Evolutionary conservation across 2,888 invertebrate species (phyloP).

Genomic region (Scaptomyza parva): DNA sequence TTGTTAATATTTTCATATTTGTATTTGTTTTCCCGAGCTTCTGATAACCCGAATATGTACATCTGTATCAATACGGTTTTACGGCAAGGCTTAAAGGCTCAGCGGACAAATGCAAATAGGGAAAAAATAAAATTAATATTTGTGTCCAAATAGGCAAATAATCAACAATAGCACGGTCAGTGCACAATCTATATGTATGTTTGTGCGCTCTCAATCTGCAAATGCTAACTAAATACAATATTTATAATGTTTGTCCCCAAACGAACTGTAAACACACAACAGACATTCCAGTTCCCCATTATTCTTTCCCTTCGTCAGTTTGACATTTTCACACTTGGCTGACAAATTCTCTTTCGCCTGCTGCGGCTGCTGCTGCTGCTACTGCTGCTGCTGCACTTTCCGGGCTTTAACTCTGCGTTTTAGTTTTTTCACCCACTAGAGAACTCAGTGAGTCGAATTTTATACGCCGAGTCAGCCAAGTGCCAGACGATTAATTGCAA

Average conservation of each 20-base stretch:
- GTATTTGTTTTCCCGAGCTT: constrained; percentile 40
- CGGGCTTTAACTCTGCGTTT: constrained; percentile 2
- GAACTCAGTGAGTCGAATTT: constrained; percentile 56
- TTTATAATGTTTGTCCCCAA: constrained; percentile 35
- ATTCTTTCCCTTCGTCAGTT: background rate
- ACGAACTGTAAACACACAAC: background rate
- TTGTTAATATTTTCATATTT: constrained; percentile 26
- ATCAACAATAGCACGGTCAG: constrained; percentile 59
- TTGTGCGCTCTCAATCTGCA: constrained; percentile 32
- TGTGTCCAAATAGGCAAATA: constrained; percentile 35
- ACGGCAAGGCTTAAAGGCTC: constrained; percentile 64
- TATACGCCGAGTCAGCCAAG: constrained; percentile 62
- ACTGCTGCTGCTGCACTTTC: constrained; percentile 30
- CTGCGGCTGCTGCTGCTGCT: constrained; percentile 6
- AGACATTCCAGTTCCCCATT: background rate
- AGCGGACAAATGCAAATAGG: constrained; percentile 56
- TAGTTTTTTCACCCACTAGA: constrained; percentile 10
- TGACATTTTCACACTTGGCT: constrained; percentile 40
- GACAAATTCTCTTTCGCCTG: constrained; percentile 15
- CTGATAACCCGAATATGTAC: constrained; percentile 15
- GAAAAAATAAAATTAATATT: constrained; percentile 55
- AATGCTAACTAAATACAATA: constrained; percentile 42
- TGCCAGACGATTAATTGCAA: constrained; percentile 72
- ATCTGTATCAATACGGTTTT: constrained; percentile 1
- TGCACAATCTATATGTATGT: constrained; percentile 48